A percentile compares a stretch with the other conserved stretches of the same genome.
Evolutionary conservation across 1,140 invertebrate genomes (phyloP).

Genomic region (Drosophila kanapiae): DNA sequence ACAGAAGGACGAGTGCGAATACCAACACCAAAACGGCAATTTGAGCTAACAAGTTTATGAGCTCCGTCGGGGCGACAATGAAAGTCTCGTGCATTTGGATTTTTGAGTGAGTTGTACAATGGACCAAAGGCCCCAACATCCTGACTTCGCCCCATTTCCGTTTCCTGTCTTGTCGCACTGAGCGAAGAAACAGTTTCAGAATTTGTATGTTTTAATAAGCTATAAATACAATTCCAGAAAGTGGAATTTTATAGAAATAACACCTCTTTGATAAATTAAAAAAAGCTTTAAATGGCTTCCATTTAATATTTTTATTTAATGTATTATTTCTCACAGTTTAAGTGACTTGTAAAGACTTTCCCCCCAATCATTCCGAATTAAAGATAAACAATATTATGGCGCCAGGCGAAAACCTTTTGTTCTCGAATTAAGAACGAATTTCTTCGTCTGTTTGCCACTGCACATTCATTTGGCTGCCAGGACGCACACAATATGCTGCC

Average conservation of each 20-base stretch:
- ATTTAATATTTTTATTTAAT: not conserved
- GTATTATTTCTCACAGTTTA: not conserved
- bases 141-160: slow-evolving; percentile 12
- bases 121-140: slow-evolving; percentile 3
- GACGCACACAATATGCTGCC: slow-evolving; percentile 26
- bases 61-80: slow-evolving; percentile 35
- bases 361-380: not conserved
- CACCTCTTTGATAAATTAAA: too few species aligned
- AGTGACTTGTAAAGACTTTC: not conserved
- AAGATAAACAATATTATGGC: not conserved
- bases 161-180: slow-evolving; percentile 10
- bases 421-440: slow-evolving; percentile 5
- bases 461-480: slow-evolving; percentile 41
- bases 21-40: slow-evolving; percentile 56
- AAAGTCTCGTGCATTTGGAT: slow-evolving; percentile 57
- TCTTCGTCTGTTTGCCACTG: slow-evolving; percentile 15
- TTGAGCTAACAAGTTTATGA: slow-evolving; percentile 77
- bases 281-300: not conserved
- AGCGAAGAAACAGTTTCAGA: not conserved
- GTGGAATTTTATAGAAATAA: not conserved
- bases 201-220: not conserved
- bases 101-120: slow-evolving; percentile 42
- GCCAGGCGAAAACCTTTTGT: not conserved
- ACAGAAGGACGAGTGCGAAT: slow-evolving; percentile 8
- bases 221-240: not conserved